Percentiles rank a stretch among this genome's conserved stretches.
Conservation (phyloP, 1,140 invertebrate species). For the Portunus trituberculatus region DNA sequence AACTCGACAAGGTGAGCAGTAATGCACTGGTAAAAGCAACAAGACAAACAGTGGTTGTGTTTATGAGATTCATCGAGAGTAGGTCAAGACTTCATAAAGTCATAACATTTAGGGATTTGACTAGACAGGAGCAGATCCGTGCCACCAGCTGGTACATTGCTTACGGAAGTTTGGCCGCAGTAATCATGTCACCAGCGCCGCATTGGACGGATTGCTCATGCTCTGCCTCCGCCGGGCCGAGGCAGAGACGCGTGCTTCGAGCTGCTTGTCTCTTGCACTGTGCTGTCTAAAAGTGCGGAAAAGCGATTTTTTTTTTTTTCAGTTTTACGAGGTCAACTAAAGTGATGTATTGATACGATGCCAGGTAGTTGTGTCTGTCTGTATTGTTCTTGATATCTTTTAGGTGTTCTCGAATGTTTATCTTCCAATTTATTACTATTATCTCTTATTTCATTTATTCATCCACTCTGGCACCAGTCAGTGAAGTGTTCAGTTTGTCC, state of each 20-base stretch:
- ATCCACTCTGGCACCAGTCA: too few relatives aligned
- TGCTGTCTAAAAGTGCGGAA: background rate
- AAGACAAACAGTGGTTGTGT: too few relatives aligned
- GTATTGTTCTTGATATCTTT: background rate
- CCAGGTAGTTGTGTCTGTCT: background rate
- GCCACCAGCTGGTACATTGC: too few relatives aligned
- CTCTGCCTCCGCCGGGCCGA: background rate
- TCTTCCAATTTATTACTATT: background rate
- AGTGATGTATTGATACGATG: background rate
- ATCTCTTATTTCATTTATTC: background rate
- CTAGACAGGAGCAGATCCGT: too few relatives aligned
- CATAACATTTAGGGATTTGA: too few relatives aligned
- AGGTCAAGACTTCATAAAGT: too few relatives aligned
- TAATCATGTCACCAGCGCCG: background rate
- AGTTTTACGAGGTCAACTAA: background rate
- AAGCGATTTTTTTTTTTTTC: background rate
- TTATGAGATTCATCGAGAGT: too few relatives aligned
- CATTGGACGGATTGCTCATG: background rate
- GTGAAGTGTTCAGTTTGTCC: too few relatives aligned
- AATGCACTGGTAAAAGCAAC: too few relatives aligned
- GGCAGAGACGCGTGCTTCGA: background rate
- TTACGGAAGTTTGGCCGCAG: background rate
- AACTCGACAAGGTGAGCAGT: too few relatives aligned
- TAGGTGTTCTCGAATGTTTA: background rate
- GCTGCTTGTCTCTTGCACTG: background rate